Percentiles rank a stretch among this genome's conserved stretches.
phyloP scores from a whole-genome alignment of 2,113 vertebrate genomes.

The Charina bottae region DNA sequence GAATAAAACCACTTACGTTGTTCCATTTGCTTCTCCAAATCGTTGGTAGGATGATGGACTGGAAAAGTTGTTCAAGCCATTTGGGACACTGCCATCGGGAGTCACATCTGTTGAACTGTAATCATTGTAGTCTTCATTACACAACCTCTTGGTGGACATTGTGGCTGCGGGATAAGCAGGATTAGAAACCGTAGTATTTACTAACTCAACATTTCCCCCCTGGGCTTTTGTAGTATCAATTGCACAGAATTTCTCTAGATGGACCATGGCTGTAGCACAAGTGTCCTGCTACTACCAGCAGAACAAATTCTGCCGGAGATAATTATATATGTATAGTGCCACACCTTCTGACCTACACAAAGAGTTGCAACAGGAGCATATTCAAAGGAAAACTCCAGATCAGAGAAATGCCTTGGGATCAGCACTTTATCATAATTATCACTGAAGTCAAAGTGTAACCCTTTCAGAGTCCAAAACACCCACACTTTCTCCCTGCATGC shows the following conservation, averaged over 20 bases:
- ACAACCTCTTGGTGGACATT: constrained; percentile 79
- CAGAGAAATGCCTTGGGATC: constrained; percentile 19
- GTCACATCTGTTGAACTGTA: constrained; percentile 79
- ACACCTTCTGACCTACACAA: not conserved
- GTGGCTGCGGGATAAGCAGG: constrained; percentile 63
- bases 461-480: constrained; percentile 14
- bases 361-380: not conserved
- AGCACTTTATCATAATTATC: not conserved
- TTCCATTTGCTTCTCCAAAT: constrained; percentile 70
- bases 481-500: not conserved
- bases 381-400: constrained; percentile 52
- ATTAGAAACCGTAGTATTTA: constrained; percentile 2
- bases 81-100: constrained; percentile 66
- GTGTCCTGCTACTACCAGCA: fast-evolving
- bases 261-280: constrained; percentile 48
- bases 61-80: constrained; percentile 47
- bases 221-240: not conserved
- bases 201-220: constrained; percentile 51
- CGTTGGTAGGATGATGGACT: constrained; percentile 73
- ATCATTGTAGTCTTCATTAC: constrained; percentile 76
- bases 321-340: constrained; percentile 66
- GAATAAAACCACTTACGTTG: constrained; percentile 71
- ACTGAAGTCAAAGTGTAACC: constrained; percentile 9
- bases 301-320: constrained; percentile 30
- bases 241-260: constrained; percentile 28